Evolutionary conservation across 2,888 invertebrate genomes (phyloP).

Genomic region (Petrolisthes manimaculis): DNA sequence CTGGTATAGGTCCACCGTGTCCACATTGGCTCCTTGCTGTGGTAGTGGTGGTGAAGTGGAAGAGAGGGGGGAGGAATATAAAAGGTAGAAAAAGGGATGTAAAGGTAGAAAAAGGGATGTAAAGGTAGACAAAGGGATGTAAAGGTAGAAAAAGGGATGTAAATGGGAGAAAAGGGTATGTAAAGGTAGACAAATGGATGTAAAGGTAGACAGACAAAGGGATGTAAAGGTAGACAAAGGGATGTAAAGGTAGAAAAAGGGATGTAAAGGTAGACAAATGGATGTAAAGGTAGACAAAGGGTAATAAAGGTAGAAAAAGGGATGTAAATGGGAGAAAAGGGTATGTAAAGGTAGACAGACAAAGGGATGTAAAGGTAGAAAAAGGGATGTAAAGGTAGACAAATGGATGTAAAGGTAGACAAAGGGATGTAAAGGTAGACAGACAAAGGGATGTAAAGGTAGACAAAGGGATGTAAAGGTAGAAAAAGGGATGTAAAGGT

Average conservation of each 20-base stretch:
- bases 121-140: too few relatives aligned
- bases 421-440: not conserved
- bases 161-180: too few relatives aligned
- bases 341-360: too few relatives aligned
- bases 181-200: too few relatives aligned
- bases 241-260: too few relatives aligned
- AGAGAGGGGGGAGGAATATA: not conserved
- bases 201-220: too few relatives aligned
- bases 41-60: not conserved
- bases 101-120: not conserved
- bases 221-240: too few relatives aligned
- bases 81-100: not conserved
- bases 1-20: conserved; percentile 67
- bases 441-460: not conserved
- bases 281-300: too few relatives aligned
- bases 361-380: not conserved
- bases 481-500: not conserved
- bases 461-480: not conserved
- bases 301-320: not conserved
- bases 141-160: too few relatives aligned
- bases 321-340: too few relatives aligned
- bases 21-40: conserved; percentile 27
- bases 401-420: not conserved
- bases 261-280: too few relatives aligned
- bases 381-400: not conserved